A percentile compares a stretch with the other conserved stretches of the same genome.
Conservation (phyloP, 2,797 vertebrate species). For the Mormyrops attenuatus region DNA sequence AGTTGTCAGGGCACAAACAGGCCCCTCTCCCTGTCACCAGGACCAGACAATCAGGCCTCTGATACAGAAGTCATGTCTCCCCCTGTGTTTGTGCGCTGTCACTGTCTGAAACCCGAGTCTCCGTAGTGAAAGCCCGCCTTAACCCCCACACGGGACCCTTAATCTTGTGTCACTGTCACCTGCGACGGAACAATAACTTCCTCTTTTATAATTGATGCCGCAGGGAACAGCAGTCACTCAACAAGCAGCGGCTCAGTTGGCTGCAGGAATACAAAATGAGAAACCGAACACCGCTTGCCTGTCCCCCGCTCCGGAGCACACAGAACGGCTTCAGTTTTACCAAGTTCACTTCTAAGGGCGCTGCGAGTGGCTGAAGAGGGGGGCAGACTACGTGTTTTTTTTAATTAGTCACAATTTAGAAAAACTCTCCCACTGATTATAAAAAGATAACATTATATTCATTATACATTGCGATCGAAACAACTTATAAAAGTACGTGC, state of each 20-base stretch:
- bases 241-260: slow-evolving; percentile 58
- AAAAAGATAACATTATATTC: background rate
- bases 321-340: background rate
- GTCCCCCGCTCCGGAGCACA: background rate
- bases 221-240: slow-evolving; percentile 67
- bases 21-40: slow-evolving; percentile 39
- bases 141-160: slow-evolving; percentile 46
- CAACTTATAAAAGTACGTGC: background rate
- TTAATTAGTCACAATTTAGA: background rate
- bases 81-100: slow-evolving; percentile 56
- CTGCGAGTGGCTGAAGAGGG: background rate
- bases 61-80: slow-evolving; percentile 49
- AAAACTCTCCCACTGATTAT: background rate
- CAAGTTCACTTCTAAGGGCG: background rate
- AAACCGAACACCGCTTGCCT: slow-evolving; percentile 51
- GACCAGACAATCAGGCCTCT: slow-evolving; percentile 61
- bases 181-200: slow-evolving; percentile 70
- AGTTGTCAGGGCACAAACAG: slow-evolving; percentile 57
- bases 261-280: slow-evolving; percentile 71
- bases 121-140: slow-evolving; percentile 59
- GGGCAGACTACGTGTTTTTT: background rate
- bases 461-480: background rate
- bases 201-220: slow-evolving; percentile 76
- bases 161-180: slow-evolving; percentile 57
- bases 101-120: slow-evolving; percentile 63